A percentile compares a stretch with the other conserved stretches of the same genome.
Evolutionary conservation across 2,797 vertebrate genomes (phyloP).

Genomic region (Trachops cirrhosus): DNA sequence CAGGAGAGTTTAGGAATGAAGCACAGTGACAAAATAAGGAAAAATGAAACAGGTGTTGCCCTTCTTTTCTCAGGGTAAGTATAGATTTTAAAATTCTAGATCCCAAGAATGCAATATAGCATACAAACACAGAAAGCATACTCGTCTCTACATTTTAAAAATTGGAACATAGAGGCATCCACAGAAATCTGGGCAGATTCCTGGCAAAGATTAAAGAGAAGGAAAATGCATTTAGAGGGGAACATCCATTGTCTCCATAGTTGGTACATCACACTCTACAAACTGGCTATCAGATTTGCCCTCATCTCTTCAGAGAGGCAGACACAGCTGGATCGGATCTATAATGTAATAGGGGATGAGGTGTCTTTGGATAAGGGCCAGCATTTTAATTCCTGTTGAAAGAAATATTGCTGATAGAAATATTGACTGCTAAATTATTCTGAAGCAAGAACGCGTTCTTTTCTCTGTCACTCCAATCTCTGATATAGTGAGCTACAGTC

Average conservation of each 20-base stretch:
- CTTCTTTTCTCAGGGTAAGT: neutral
- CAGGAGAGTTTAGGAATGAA: neutral
- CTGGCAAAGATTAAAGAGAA: conserved; percentile 51
- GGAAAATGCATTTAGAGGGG: neutral
- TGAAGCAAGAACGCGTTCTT: conserved; percentile 6
- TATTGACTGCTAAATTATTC: conserved; percentile 63
- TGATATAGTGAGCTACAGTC: neutral
- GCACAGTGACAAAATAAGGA: conserved; percentile 27
- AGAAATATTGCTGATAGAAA: conserved; percentile 69
- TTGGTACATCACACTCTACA: conserved; percentile 17
- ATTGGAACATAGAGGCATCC: neutral
- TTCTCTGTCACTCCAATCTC: conserved; percentile 3
- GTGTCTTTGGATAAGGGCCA: conserved; percentile 67
- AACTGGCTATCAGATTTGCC: conserved; percentile 35
- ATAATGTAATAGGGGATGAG: conserved; percentile 63
- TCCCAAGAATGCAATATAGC: conserved; percentile 20
- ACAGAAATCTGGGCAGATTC: conserved; percentile 4
- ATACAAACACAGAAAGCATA: neutral
- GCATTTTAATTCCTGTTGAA: conserved; percentile 68
- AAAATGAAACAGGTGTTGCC: neutral
- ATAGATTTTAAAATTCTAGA: neutral
- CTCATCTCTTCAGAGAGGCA: conserved; percentile 45
- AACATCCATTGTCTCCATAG: neutral
- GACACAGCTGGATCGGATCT: conserved; percentile 58
- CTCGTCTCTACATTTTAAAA: neutral